Conservation (phyloP, 35 echinoderm and acorn worm species). For the Eucidaris tribuloides region DNA sequence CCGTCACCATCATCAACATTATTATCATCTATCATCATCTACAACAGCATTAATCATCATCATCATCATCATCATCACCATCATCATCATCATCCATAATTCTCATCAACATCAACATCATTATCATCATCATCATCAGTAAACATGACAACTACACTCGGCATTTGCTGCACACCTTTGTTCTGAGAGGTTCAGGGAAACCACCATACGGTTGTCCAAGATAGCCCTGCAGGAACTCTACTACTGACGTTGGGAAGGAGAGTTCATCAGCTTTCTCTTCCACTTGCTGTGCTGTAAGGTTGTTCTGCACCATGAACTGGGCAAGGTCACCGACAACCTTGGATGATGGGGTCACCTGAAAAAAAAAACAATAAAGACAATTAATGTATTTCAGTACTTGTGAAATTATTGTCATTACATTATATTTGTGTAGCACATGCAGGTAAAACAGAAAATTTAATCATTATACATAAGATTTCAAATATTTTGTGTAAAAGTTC, state of each 20-base stretch:
- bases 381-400: too few species aligned
- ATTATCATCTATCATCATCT: too few species aligned
- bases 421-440: background rate
- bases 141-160: too few species aligned
- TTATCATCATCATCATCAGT: too few species aligned
- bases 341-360: slow-evolving; percentile 95
- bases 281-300: slow-evolving; percentile 62
- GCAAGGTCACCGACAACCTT: slow-evolving; percentile 99
- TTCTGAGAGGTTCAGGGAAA: slow-evolving; percentile 94
- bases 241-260: slow-evolving; percentile 93
- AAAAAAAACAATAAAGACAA: background rate
- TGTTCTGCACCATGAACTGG: slow-evolving; percentile 99
- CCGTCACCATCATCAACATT: too few species aligned
- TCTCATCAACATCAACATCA: too few species aligned
- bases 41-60: too few species aligned
- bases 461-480: background rate
- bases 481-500: too few species aligned
- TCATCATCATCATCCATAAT: too few species aligned
- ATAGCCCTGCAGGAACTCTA: slow-evolving; percentile 96
- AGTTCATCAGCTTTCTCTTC: slow-evolving; percentile 92
- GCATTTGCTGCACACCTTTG: too few species aligned
- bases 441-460: background rate
- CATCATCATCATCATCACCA: too few species aligned
- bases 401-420: background rate
- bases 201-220: slow-evolving; percentile 94